These are phyloP conservation scores for Stichopus chloronotus DNA, from an alignment of 35 echinoderm and acorn worm genomes.

Conservation along the genomic window DNA sequence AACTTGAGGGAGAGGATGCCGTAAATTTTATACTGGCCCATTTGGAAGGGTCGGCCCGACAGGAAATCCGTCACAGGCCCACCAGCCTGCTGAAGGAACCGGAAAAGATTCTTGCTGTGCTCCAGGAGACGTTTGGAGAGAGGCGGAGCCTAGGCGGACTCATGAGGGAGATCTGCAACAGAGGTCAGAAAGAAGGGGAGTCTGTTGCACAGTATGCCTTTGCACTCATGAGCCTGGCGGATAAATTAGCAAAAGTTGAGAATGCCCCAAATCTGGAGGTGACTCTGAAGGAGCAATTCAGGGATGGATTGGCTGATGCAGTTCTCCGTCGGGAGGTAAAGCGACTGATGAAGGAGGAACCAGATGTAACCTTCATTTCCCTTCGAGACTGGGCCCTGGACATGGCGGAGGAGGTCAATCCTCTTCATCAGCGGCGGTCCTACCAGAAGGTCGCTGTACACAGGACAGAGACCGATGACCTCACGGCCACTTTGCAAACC, in stretches of 20 bases:
- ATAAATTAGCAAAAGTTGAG: too few relatives aligned
- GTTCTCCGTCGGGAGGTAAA: background rate
- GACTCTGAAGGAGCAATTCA: too few relatives aligned
- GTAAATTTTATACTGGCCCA: background rate
- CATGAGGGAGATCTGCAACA: too few relatives aligned
- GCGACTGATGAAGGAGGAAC: background rate
- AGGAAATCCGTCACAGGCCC: background rate
- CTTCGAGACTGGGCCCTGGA: background rate
- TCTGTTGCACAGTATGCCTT: too few relatives aligned
- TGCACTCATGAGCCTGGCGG: too few relatives aligned
- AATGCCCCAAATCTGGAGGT: too few relatives aligned
- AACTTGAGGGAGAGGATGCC: too few relatives aligned
- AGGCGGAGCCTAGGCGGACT: too few relatives aligned
- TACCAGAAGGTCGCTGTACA: background rate
- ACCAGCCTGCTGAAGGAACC: background rate
- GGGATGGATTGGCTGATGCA: too few relatives aligned
- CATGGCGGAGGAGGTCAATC: background rate
- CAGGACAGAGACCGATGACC: background rate
- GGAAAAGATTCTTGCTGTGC: background rate
- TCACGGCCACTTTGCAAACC: background rate
- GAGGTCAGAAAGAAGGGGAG: too few relatives aligned
- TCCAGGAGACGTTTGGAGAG: too few relatives aligned
- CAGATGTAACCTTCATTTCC: background rate
- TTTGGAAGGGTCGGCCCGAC: background rate
- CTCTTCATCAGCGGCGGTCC: background rate